These are phyloP conservation scores for Paragorgia papillata DNA, from an alignment of 92 coral and sea anemone genomes.

Conservation along the genomic window DNA sequence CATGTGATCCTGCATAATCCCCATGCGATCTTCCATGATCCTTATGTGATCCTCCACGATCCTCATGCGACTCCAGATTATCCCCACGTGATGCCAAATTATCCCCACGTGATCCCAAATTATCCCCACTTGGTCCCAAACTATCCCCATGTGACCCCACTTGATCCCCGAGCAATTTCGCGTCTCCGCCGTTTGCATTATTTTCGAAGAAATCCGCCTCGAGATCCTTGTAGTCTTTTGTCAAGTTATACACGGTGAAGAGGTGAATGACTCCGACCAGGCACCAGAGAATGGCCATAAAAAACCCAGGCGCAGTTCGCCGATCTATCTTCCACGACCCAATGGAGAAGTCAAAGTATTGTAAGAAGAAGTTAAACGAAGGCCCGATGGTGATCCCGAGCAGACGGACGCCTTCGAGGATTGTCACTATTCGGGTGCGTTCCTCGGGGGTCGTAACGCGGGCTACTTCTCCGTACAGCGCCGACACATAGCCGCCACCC, in stretches of 20 bases:
- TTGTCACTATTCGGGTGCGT: slow-evolving; percentile 40
- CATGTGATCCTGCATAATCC: too few relatives aligned
- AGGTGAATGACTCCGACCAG: slow-evolving; percentile 34
- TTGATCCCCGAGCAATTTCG: background rate
- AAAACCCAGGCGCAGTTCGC: slow-evolving; percentile 41
- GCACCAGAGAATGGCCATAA: slow-evolving; percentile 37
- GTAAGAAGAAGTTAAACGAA: slow-evolving; percentile 31
- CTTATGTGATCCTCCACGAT: background rate
- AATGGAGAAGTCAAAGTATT: slow-evolving; percentile 25
- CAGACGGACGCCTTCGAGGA: slow-evolving; percentile 41
- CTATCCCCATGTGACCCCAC: background rate
- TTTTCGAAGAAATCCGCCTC: slow-evolving; percentile 16
- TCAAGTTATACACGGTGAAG: slow-evolving; percentile 35
- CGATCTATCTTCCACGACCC: slow-evolving; percentile 38
- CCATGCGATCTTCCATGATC: too few relatives aligned
- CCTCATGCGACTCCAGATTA: background rate
- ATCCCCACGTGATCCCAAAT: background rate
- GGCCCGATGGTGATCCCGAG: slow-evolving; percentile 46
- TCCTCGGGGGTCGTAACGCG: slow-evolving; percentile 44
- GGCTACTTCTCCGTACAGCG: slow-evolving; percentile 42
- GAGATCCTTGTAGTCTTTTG: slow-evolving; percentile 33
- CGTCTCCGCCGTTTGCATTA: background rate
- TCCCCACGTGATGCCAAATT: background rate
- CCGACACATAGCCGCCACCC: slow-evolving; percentile 44
- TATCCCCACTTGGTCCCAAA: background rate